A percentile compares a stretch with the other conserved stretches of the same genome.
phyloP scores from a whole-genome alignment of 1,140 invertebrate species.

The Drosophila pruinosa region DNA sequence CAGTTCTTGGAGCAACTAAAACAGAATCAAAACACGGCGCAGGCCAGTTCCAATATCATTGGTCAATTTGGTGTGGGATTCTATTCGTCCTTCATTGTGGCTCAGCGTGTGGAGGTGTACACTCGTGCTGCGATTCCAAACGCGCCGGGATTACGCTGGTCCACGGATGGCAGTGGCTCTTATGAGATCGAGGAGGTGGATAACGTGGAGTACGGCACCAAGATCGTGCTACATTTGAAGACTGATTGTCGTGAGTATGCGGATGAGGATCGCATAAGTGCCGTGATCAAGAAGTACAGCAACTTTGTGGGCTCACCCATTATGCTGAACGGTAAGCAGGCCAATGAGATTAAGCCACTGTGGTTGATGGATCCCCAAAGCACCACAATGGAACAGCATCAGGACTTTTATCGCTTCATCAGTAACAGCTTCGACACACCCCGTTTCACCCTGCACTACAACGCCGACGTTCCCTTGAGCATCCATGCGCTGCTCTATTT shows the following conservation, averaged over 20 bases:
- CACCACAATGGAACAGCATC: constrained; percentile 92
- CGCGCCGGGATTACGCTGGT: constrained; percentile 92
- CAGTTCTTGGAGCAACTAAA: constrained; percentile 95
- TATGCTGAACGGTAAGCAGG: constrained; percentile 93
- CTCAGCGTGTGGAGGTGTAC: constrained; percentile 96
- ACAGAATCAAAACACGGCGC: constrained; percentile 85
- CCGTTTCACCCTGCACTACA: constrained; percentile 92
- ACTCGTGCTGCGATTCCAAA: constrained; percentile 87
- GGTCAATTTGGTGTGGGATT: constrained; percentile 99
- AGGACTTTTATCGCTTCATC: constrained; percentile 95
- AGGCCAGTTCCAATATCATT: constrained; percentile 91
- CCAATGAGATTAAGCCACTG: constrained; percentile 94
- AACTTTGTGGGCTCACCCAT: constrained; percentile 98
- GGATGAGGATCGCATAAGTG: constrained; percentile 92
- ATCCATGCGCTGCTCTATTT: constrained; percentile 96
- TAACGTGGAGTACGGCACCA: constrained; percentile 93
- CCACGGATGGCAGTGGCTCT: constrained; percentile 94
- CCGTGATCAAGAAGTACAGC: constrained; percentile 97
- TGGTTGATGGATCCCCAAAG: constrained; percentile 97
- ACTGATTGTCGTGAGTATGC: constrained; percentile 93
- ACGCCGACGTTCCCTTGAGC: constrained; percentile 94
- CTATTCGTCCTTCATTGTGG: constrained; percentile 98
- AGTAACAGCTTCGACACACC: constrained; percentile 93
- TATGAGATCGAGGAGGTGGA: constrained; percentile 95
- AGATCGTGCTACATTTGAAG: constrained; percentile 96